phyloP scores from a whole-genome alignment of 2,888 invertebrate genomes.

The Eurytoma adleriae region DNA sequence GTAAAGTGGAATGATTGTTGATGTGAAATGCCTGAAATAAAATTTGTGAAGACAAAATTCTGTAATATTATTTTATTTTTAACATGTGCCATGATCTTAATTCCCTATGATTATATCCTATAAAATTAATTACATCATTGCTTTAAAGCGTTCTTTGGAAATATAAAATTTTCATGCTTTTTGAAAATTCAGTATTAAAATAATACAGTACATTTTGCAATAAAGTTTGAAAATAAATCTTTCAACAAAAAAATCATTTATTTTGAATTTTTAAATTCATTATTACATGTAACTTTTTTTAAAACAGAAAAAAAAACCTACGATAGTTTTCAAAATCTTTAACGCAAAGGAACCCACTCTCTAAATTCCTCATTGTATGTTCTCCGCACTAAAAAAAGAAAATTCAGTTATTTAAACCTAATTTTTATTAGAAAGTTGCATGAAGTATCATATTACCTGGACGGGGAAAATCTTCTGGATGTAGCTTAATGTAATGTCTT shows the following conservation, averaged over 20 bases:
- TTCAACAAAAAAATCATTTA: slow-evolving; percentile 1
- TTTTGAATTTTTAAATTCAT: slow-evolving; percentile 15
- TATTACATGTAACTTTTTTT: slow-evolving; percentile 35
- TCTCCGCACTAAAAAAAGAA: slow-evolving; percentile 62
- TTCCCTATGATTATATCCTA: no score
- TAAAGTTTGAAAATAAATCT: background rate
- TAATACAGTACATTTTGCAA: no score
- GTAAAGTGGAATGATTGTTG: slow-evolving; percentile 53
- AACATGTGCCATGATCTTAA: no score
- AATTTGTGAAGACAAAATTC: slow-evolving; percentile 47
- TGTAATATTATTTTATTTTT: background rate
- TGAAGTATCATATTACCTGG: slow-evolving; percentile 64
- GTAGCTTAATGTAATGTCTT: slow-evolving; percentile 68
- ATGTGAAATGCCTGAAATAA: slow-evolving; percentile 55
- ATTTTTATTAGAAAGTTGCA: slow-evolving; percentile 1
- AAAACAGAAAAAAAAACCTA: slow-evolving; percentile 44
- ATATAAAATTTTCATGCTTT: no score
- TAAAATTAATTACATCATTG: no score
- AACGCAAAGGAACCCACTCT: slow-evolving; percentile 68
- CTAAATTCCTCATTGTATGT: slow-evolving; percentile 63
- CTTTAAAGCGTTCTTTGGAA: no score
- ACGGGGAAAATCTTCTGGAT: slow-evolving; percentile 71
- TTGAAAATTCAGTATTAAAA: no score
- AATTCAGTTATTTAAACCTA: background rate
- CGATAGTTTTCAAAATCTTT: slow-evolving; percentile 44